These are phyloP conservation scores for Nibea albiflora DNA, from an alignment of 2,113 vertebrate genomes.

Conservation along the genomic window DNA sequence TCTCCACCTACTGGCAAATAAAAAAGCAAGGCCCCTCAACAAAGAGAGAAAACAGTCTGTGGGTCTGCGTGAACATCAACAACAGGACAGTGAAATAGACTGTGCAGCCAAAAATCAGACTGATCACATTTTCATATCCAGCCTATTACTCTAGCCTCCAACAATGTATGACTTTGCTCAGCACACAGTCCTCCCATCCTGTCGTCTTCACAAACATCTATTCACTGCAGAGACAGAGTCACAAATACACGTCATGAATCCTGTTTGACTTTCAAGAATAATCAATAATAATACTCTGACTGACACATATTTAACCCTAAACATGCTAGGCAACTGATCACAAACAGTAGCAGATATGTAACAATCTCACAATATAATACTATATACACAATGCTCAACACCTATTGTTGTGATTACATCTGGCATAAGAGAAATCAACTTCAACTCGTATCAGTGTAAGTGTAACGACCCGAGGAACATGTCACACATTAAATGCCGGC, in stretches of 20 bases:
- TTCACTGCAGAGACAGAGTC: constrained; percentile 5
- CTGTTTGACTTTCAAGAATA: background rate
- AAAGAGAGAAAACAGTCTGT: constrained; percentile 4
- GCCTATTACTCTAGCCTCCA: background rate
- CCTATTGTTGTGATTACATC: background rate
- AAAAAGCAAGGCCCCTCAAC: constrained; percentile 48
- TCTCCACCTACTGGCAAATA: constrained; percentile 85
- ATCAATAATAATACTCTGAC: background rate
- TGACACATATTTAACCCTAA: background rate
- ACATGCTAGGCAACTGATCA: background rate
- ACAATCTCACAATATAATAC: background rate
- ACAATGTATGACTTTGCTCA: constrained; percentile 16
- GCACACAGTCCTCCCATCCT: background rate
- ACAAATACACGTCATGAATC: constrained; percentile 8
- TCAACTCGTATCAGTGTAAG: background rate
- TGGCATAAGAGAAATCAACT: background rate
- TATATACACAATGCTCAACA: background rate
- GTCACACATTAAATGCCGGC: background rate
- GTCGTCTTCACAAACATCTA: constrained; percentile 7
- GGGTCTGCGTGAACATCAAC: constrained; percentile 4
- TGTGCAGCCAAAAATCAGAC: constrained; percentile 1
- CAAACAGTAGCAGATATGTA: background rate
- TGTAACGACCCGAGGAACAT: background rate
- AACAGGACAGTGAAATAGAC: background rate
- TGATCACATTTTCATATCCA: constrained; percentile 5